Evolutionary conservation across 2,113 vertebrate species (phyloP).

Genomic region (Arenaria interpres): DNA sequence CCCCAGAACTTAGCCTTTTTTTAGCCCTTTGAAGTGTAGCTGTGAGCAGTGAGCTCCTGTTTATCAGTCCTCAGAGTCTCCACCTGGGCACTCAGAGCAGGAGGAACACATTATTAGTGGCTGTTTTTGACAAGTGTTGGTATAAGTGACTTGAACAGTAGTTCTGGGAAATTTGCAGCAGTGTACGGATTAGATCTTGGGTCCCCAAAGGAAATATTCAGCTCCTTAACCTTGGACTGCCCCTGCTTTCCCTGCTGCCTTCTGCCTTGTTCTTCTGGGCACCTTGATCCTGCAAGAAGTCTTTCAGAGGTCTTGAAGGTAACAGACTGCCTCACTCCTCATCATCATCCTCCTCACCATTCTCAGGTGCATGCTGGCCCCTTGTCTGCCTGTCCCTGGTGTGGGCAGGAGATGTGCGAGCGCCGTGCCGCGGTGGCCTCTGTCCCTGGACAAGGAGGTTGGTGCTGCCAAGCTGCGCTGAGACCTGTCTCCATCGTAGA

Average conservation of each 20-base stretch:
- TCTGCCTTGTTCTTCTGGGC: not conserved
- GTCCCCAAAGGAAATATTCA: not conserved
- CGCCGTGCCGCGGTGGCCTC: fast-evolving
- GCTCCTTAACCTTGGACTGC: not conserved
- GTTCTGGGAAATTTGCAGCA: not conserved
- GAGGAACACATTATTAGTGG: not conserved
- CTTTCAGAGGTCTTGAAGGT: not conserved
- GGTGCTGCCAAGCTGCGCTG: fast-evolving
- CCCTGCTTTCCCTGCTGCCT: not conserved
- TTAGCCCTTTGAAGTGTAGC: not conserved
- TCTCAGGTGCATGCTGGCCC: not conserved
- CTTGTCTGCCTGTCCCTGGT: not conserved
- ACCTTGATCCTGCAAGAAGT: not conserved
- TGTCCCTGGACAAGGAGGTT: not conserved
- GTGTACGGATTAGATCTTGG: not conserved
- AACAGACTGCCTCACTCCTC: not conserved
- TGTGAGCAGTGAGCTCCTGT: not conserved
- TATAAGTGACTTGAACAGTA: not conserved
- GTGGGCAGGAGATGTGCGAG: not conserved
- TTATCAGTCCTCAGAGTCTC: not conserved
- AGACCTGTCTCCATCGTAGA: not conserved
- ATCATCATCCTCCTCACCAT: not conserved
- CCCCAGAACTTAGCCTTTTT: not conserved
- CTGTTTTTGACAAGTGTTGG: not conserved
- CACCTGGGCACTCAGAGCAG: not conserved